Conservation (phyloP, 2,113 vertebrate species). For the Bothrops jararaca region DNA sequence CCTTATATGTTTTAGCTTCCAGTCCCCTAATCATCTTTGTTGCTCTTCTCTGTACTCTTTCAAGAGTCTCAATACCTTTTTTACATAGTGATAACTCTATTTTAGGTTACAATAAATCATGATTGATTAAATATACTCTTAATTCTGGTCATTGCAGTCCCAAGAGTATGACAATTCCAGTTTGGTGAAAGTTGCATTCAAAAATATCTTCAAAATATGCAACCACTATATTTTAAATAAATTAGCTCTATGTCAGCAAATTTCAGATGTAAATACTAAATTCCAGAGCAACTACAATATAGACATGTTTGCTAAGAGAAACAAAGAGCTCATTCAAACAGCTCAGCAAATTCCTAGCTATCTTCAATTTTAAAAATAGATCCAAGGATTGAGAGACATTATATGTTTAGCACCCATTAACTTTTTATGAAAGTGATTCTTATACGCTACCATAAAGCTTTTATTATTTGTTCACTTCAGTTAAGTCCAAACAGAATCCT, state of each 20-base stretch:
- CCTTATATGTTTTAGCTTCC: too few relatives aligned
- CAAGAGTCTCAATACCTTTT: too few relatives aligned
- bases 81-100: neutral
- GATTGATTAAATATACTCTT: neutral
- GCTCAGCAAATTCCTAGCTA: neutral
- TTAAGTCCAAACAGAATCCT: neutral
- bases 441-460: neutral
- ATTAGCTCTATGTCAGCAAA: neutral
- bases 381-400: neutral
- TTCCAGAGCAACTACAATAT: neutral
- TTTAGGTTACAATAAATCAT: neutral
- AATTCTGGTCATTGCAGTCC: neutral
- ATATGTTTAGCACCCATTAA: neutral
- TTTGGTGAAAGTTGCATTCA: neutral
- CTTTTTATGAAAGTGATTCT: neutral
- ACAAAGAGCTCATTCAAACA: conserved; percentile 35
- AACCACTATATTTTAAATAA: neutral
- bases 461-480: neutral
- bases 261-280: neutral
- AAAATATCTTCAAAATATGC: neutral
- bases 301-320: conserved; percentile 41
- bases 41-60: too few relatives aligned
- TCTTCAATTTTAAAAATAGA: neutral
- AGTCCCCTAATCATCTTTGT: too few relatives aligned
- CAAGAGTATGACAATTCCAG: neutral